phyloP scores from a whole-genome alignment of 2,113 vertebrate genomes.

The Silurus meridionalis region DNA sequence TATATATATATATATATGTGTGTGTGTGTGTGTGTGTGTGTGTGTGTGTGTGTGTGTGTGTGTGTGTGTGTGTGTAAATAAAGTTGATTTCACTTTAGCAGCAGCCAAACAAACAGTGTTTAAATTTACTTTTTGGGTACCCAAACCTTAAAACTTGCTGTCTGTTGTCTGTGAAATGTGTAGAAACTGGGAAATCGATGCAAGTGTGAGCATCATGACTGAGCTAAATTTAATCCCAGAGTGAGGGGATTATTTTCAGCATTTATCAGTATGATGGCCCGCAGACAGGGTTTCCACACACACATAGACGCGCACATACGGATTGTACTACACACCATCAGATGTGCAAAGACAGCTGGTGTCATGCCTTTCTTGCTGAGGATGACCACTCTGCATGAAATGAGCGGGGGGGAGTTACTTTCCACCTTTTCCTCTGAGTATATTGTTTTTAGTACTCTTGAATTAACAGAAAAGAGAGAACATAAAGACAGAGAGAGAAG shows the following conservation, averaged over 20 bases:
- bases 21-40: too few relatives aligned
- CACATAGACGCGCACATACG: neutral
- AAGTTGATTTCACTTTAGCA: neutral
- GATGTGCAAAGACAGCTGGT: conserved; percentile 15
- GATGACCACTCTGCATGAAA: neutral
- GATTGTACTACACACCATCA: conserved; percentile 2
- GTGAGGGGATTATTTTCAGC: conserved; percentile 20
- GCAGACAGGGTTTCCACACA: conserved; percentile 12
- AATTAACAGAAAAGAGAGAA: neutral
- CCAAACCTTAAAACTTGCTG: neutral
- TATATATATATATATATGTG: too few relatives aligned
- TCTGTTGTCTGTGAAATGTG: neutral
- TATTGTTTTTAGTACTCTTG: conserved; percentile 1
- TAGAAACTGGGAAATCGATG: conserved; percentile 3
- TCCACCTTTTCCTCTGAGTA: neutral
- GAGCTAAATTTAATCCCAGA: conserved; percentile 25
- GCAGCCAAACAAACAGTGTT: neutral
- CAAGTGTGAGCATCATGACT: neutral
- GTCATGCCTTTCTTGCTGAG: neutral
- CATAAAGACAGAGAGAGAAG: neutral
- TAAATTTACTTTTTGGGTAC: neutral
- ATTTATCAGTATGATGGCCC: conserved; percentile 27
- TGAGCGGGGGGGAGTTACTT: neutral
- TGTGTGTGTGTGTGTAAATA: neutral
- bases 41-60: too few relatives aligned